Conservation (phyloP, 1,140 invertebrate species). For the Nomia melanderi region DNA sequence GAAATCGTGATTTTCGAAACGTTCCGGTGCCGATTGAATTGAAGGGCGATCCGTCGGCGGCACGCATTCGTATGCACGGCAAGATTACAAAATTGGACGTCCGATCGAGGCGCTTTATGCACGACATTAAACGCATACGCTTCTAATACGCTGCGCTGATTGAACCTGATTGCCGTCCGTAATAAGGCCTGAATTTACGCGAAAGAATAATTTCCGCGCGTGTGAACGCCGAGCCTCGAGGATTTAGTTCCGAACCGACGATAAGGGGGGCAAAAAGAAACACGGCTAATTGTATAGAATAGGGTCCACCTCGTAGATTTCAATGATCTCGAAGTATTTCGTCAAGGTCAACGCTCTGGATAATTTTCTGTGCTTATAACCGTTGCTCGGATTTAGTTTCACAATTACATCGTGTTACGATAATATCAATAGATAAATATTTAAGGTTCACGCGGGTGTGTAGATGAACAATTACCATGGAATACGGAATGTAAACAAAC, state of each 20-base stretch:
- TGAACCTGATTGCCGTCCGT: constrained; percentile 38
- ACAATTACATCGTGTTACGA: too few relatives aligned
- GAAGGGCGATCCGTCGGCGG: constrained; percentile 34
- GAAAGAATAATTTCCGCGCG: constrained; percentile 35
- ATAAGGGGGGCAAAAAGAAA: neutral
- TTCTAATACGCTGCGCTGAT: constrained; percentile 42
- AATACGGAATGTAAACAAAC: too few relatives aligned
- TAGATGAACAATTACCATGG: too few relatives aligned
- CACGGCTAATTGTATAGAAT: too few relatives aligned
- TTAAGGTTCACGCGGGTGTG: too few relatives aligned
- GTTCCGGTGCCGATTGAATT: constrained; percentile 17
- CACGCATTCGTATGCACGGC: constrained; percentile 41
- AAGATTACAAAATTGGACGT: constrained; percentile 49
- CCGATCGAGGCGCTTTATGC: constrained; percentile 38
- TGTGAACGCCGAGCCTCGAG: neutral
- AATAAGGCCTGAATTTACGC: constrained; percentile 36
- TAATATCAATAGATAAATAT: too few relatives aligned
- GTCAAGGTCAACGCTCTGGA: too few relatives aligned
- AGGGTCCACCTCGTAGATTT: too few relatives aligned
- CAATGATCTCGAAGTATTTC: too few relatives aligned
- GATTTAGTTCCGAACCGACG: neutral
- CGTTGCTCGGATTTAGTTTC: too few relatives aligned
- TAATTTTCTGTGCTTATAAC: too few relatives aligned
- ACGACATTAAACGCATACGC: constrained; percentile 39
- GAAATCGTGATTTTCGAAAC: constrained; percentile 21